phyloP scores from a whole-genome alignment of 2,888 invertebrate genomes.

The Odontocolon sp. region DNA sequence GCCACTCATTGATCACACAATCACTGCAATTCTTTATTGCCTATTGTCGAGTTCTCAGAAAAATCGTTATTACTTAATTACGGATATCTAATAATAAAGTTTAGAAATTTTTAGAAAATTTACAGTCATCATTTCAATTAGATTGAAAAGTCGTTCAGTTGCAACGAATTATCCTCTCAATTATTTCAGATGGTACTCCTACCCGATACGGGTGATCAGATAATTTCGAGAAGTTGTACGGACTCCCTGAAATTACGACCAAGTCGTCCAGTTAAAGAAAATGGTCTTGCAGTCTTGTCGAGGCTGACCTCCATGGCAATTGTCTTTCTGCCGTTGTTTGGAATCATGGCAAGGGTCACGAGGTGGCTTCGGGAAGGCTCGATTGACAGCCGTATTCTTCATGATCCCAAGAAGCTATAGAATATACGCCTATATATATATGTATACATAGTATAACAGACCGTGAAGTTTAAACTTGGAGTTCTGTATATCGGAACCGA shows the following conservation, averaged over 20 bases:
- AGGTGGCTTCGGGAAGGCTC: conserved; percentile 62
- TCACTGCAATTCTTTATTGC: background rate
- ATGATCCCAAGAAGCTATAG: background rate
- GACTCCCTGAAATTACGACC: conserved; percentile 15
- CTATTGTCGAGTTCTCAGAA: background rate
- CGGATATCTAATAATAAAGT: no score
- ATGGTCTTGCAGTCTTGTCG: conserved; percentile 6
- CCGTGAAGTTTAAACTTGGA: conserved; percentile 1
- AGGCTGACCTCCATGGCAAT: conserved; percentile 25
- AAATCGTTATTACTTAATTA: no score
- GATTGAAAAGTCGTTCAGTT: no score
- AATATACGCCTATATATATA: background rate
- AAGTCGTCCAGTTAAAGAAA: conserved; percentile 12
- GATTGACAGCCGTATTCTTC: conserved; percentile 27
- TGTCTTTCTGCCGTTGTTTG: background rate
- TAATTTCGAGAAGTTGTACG: no score
- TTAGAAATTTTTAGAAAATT: no score
- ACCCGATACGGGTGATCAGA: no score
- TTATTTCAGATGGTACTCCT: no score
- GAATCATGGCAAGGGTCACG: conserved; percentile 71
- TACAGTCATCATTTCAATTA: no score
- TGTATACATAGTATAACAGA: conserved; percentile 6
- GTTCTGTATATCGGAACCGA: background rate
- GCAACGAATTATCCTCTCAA: no score
- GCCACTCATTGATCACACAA: conserved; percentile 14